Base-by-base conservation (phyloP, 2,797 vertebrate genomes). In the Toxotes lorentzi region DNA sequence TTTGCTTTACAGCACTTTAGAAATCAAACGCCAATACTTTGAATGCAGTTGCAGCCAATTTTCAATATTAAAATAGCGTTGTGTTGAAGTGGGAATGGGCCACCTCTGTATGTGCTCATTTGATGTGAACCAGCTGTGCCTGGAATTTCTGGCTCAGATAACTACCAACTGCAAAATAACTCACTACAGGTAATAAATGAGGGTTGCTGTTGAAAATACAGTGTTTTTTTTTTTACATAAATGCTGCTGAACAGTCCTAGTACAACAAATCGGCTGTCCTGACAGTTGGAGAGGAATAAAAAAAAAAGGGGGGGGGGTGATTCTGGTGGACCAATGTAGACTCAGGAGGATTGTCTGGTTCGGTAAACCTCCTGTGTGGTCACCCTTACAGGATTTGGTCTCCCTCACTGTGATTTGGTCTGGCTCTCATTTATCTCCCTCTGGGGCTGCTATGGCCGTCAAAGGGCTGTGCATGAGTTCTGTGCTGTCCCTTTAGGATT, bases 41-140 rank as follows among this genome's bases (percentile, higher is more conserved):
- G 12, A 56, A 60, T 14, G 16, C 24, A 24, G 27, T 62, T 67
- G 35, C 19, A 51, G 51, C 11, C 23, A 13, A 1, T 53, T 47
- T 56, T 41, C 5, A 47, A 13, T 13, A 47, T 27, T 21, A 16
- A 47, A 64, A 41, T 23, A 57, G 35, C 32, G 11, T 40, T 47
- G n/a, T 30, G n/a, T 21, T 74, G 24, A 5, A 38, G 24, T 0
- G 1, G 35, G 24, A 30, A 59, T 35, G 17, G n/a, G 21, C 57
- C 34, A 53, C 63, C 16, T 51, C 59, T 61, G 23, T n/a, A 19
- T 27, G 16, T 56, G 58, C 57, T 70, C 14, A 23, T 83, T 65
- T 83, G 63, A 83, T 85, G 30, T 68, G 43, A 89, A 72, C 72
- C 82, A 73, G 63, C 76, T 90, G 81, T 9, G 48, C 7, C 45